Conservation (phyloP, 2,113 vertebrate species). For the Petaurus breviceps region DNA sequence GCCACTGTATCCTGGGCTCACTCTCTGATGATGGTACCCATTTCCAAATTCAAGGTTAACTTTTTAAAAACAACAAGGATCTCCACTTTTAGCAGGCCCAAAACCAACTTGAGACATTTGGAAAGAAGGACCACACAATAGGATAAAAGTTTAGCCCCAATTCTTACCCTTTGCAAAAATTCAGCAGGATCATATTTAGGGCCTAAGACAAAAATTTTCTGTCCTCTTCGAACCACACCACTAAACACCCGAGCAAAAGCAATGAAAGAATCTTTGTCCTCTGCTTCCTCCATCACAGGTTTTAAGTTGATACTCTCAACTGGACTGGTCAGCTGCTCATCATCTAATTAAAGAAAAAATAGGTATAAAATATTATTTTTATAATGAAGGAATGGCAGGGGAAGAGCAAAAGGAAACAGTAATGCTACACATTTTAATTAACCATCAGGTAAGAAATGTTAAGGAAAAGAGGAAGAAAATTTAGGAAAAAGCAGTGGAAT, state of each 20-base stretch:
- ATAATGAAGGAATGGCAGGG: background rate
- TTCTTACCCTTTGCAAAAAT: slow-evolving; percentile 86
- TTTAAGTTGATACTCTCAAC: slow-evolving; percentile 73
- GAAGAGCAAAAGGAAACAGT: background rate
- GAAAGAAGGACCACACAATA: slow-evolving; percentile 11
- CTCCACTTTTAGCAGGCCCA: background rate
- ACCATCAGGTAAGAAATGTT: rapidly evolving
- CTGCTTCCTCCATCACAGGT: slow-evolving; percentile 76
- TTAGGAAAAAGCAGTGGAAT: background rate
- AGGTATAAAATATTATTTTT: slow-evolving; percentile 5
- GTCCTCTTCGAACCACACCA: slow-evolving; percentile 88
- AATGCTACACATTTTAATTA: rapidly evolving
- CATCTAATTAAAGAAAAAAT: slow-evolving; percentile 74
- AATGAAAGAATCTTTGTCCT: slow-evolving; percentile 88
- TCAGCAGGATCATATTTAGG: slow-evolving; percentile 95
- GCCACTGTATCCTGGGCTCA: background rate
- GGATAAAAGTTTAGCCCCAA: background rate
- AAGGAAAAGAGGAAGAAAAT: background rate
- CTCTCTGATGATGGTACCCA: background rate
- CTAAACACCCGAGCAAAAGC: slow-evolving; percentile 97
- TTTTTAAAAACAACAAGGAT: background rate
- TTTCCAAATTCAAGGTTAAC: background rate
- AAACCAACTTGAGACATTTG: background rate
- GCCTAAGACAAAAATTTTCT: slow-evolving; percentile 92
- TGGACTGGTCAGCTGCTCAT: slow-evolving; percentile 73